A percentile compares a stretch with the other conserved stretches of the same genome.
Conservation (phyloP, 1,140 invertebrate genomes). For the Dreissena polymorpha region DNA sequence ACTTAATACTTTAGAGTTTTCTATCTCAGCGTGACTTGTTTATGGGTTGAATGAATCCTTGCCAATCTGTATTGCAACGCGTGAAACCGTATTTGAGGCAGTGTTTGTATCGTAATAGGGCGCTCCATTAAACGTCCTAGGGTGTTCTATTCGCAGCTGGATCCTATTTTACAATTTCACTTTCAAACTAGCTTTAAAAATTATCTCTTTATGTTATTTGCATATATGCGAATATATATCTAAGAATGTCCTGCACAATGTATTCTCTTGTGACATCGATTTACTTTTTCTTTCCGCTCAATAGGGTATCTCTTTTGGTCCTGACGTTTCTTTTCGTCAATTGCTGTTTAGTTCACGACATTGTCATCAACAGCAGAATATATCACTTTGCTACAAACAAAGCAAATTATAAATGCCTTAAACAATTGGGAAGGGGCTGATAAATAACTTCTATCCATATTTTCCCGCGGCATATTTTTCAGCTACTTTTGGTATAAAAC, state of each 20-base stretch:
- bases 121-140: constrained; percentile 25
- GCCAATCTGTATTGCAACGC: constrained; percentile 30
- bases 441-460: too few species aligned
- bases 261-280: too few species aligned
- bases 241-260: too few species aligned
- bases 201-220: too few species aligned
- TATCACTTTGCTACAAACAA: constrained; percentile 22
- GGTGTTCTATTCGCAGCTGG: constrained; percentile 18
- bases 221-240: too few species aligned
- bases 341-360: constrained; percentile 33
- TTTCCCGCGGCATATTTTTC: too few species aligned
- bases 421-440: constrained; percentile 22
- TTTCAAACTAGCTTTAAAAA: too few species aligned
- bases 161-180: constrained; percentile 14
- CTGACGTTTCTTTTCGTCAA: too few species aligned
- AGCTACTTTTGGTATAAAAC: too few species aligned
- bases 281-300: too few species aligned
- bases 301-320: too few species aligned
- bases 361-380: constrained; percentile 47
- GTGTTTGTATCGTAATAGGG: constrained; percentile 24
- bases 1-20: constrained; percentile 47
- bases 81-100: constrained; percentile 30
- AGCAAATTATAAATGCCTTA: constrained; percentile 15
- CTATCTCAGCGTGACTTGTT: constrained; percentile 33
- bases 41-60: constrained; percentile 49